Conservation (phyloP, 2,113 vertebrate genomes). For the Sapayoa aenigma region DNA sequence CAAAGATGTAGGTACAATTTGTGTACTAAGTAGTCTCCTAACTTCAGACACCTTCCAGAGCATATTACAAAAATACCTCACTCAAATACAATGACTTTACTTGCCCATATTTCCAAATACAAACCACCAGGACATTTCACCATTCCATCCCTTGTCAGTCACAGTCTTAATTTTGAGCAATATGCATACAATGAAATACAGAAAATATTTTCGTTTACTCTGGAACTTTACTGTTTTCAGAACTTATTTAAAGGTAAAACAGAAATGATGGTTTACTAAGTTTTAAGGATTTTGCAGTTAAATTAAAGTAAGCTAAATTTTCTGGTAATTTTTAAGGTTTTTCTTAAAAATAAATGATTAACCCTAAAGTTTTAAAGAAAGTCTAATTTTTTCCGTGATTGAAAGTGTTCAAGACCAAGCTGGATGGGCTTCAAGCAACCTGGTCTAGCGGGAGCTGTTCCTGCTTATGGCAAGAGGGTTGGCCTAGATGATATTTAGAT, state of each 20-base stretch:
- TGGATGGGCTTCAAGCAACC: background rate
- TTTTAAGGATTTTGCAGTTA: background rate
- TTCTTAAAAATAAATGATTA: background rate
- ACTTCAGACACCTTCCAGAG: background rate
- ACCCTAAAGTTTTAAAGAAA: background rate
- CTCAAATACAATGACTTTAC: background rate
- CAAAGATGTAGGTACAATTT: background rate
- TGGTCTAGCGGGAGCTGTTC: background rate
- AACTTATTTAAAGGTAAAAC: background rate
- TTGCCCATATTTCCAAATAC: background rate
- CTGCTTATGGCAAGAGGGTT: rapidly evolving
- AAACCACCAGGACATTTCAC: background rate
- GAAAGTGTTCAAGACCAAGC: background rate
- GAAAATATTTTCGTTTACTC: background rate
- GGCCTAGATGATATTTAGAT: background rate
- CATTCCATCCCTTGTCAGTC: background rate
- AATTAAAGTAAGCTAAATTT: background rate
- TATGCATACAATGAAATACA: background rate
- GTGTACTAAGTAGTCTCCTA: background rate
- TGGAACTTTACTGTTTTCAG: background rate
- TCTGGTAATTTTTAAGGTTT: background rate
- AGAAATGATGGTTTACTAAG: background rate
- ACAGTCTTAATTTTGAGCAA: background rate
- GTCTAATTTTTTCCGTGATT: background rate
- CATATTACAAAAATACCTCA: background rate